These are phyloP conservation scores for Pissodes strobi DNA, from an alignment of 1,140 invertebrate species.

Conservation along the genomic window DNA sequence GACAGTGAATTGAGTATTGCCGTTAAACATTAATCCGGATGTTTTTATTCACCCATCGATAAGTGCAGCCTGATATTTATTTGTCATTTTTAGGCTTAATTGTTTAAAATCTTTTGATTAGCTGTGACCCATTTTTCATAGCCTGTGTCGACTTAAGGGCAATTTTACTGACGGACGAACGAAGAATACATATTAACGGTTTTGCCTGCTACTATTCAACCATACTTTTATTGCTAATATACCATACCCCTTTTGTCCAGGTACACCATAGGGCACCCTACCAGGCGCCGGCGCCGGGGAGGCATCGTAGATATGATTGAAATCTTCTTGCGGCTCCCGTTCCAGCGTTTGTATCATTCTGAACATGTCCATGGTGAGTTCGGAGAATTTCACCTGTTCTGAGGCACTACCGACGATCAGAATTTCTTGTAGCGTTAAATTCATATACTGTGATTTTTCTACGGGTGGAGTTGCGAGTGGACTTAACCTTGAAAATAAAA, in stretches of 20 bases:
- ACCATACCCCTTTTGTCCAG: conserved; percentile 59
- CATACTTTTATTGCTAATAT: conserved; percentile 28
- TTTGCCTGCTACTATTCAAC: background rate
- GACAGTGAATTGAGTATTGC: too few species aligned
- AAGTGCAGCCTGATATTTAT: too few species aligned
- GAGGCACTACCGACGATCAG: conserved; percentile 91
- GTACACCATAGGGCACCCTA: conserved; percentile 67
- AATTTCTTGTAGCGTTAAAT: conserved; percentile 89
- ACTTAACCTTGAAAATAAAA: conserved; percentile 76
- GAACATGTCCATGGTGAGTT: conserved; percentile 98
- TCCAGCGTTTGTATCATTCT: conserved; percentile 95
- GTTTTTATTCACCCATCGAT: too few species aligned
- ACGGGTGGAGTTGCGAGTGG: conserved; percentile 84
- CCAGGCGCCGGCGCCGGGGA: conserved; percentile 81
- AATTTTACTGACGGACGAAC: too few species aligned
- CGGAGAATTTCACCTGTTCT: conserved; percentile 97
- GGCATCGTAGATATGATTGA: conserved; percentile 81
- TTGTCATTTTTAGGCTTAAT: too few species aligned
- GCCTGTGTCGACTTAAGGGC: too few species aligned
- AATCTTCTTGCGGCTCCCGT: conserved; percentile 85
- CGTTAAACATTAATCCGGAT: too few species aligned
- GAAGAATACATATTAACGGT: too few species aligned
- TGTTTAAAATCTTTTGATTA: too few species aligned
- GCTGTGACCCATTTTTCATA: too few species aligned
- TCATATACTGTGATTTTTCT: conserved; percentile 84